Percentiles rank a stretch among this genome's conserved stretches.
These are phyloP conservation scores for Drosophila sordidapex DNA, from an alignment of 2,888 invertebrate genomes.

Conservation along the genomic window DNA sequence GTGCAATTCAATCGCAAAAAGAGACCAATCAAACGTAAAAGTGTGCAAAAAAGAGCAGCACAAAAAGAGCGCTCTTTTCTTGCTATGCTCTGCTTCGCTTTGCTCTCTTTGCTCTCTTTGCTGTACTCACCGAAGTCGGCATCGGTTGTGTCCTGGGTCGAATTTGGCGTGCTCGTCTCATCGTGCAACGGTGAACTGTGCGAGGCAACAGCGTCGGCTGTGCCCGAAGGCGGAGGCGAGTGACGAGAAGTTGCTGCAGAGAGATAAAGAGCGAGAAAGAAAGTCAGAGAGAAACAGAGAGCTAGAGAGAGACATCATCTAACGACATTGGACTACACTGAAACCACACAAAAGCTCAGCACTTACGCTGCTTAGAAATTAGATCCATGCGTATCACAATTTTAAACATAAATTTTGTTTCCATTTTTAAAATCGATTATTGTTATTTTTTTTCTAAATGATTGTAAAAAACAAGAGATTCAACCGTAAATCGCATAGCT, in stretches of 20 bases:
- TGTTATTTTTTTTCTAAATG: not conserved
- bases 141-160: slow-evolving; percentile 61
- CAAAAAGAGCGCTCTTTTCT: slow-evolving; percentile 3
- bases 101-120: not conserved
- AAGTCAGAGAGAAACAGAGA: not conserved
- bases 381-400: slow-evolving; percentile 24
- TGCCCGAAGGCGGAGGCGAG: slow-evolving; percentile 61
- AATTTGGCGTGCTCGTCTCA: slow-evolving; percentile 72
- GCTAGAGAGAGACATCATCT: not conserved
- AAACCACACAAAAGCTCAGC: not conserved
- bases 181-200: slow-evolving; percentile 45
- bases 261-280: not conserved
- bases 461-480: not conserved
- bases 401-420: slow-evolving; percentile 34
- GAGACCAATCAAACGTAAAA: slow-evolving; percentile 38
- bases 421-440: slow-evolving; percentile 7
- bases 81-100: not conserved
- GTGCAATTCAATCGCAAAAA: slow-evolving; percentile 61
- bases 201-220: slow-evolving; percentile 52
- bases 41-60: slow-evolving; percentile 26
- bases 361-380: slow-evolving; percentile 11
- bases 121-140: slow-evolving; percentile 82
- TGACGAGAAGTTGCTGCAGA: slow-evolving; percentile 67
- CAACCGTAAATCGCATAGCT: slow-evolving; percentile 10
- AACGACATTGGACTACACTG: not conserved